Evolutionary conservation across 2,888 invertebrate genomes (phyloP).

Genomic region (Strigamia maritima): DNA sequence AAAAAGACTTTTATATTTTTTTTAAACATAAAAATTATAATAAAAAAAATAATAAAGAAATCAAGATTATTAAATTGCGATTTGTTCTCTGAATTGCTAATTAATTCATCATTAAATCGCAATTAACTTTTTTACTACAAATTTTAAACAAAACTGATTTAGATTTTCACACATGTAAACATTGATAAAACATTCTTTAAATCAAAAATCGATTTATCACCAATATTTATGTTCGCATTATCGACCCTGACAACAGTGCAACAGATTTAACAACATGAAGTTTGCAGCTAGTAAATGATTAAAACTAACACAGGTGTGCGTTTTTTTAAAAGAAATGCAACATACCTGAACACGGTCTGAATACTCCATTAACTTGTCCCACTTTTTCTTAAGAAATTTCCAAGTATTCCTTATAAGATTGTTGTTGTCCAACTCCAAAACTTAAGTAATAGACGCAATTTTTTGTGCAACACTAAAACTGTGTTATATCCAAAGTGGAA

Average conservation of each 20-base stretch:
- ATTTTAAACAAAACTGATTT: not conserved
- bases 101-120: no score
- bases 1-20: no score
- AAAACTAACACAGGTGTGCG: not conserved
- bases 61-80: no score
- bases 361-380: slow-evolving; percentile 25
- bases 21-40: not conserved
- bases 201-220: not conserved
- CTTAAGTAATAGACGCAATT: not conserved
- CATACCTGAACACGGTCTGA: slow-evolving; percentile 18
- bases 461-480: not conserved
- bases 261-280: not conserved
- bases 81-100: no score
- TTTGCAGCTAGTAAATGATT: not conserved
- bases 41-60: not conserved
- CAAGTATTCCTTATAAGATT: not conserved
- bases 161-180: not conserved
- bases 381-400: not conserved
- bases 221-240: not conserved
- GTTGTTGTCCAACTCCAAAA: not conserved
- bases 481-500: not conserved
- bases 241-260: slow-evolving; percentile 28
- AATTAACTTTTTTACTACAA: no score
- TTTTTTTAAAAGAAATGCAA: not conserved
- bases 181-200: no score